Evolutionary conservation across 1,140 invertebrate genomes (phyloP), one percentile per base, ranked within the genome.

Genomic region (Panulirus ornatus): DNA sequence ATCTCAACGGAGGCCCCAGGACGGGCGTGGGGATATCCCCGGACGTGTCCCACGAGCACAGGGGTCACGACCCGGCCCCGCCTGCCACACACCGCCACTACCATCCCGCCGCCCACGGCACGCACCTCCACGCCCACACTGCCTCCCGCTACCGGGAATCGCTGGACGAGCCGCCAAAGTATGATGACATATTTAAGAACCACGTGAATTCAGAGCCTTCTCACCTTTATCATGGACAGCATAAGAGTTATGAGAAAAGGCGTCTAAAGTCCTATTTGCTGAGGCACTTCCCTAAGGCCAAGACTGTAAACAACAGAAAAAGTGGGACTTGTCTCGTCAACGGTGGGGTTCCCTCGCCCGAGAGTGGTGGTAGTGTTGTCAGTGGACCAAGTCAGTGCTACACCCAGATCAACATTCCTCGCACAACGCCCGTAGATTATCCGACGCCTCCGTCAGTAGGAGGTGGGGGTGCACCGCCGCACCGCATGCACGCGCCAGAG

Each of bases 171-270:
- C 79, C 88, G 14, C 88, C 88, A 0, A 83, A 76, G 40, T 89
- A 89, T 42, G 88, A 89, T 34, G 88, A 89, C 22, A 73, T 89
- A 22, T 89, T 89, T 47, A 86, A 47, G 44, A 63, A 75, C 30
- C 38, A 66, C 40, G 40, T 40, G 27, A n/a, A 34, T 14, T 40
- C 16, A 1, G 42, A 51, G 63, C 38, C 44, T 34, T 11, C 63
- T 44, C 75, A 63, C 19, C 54, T 9, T 16, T 42, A n/a, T 40
- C 73, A 30, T n/a, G 36, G 38, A n/a, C 58, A 51, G 16, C 44
- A 88, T 30, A 82, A 73, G 44, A 75, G n/a, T 66, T 66, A 70
- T n/a, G 81, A 83, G 30, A 83, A 66, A 40, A 83, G 40, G 27
- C 79, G 30, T 19, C 42, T 89, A 19, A 89, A 76, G 79, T 82